Conservation (phyloP, 2,113 vertebrate genomes). For the Cinclus cinclus region DNA sequence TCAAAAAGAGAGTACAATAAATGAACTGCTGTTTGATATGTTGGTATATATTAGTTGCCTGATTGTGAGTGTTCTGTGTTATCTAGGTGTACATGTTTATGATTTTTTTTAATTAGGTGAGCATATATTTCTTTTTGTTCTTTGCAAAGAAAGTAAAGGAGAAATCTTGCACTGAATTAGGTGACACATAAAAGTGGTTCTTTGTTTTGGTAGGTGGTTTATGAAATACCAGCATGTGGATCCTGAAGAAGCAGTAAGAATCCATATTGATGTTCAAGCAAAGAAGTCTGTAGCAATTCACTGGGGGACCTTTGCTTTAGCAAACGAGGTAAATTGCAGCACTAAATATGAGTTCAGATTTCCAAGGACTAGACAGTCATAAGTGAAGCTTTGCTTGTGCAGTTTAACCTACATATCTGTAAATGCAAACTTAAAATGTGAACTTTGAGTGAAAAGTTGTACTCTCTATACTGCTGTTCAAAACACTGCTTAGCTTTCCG, state of each 20-base stretch:
- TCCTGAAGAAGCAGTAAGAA: constrained; percentile 91
- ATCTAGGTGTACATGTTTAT: neutral
- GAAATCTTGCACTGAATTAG: neutral
- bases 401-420: neutral
- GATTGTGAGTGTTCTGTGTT: neutral
- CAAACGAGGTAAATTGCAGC: constrained; percentile 84
- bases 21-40: neutral
- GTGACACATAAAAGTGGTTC: neutral
- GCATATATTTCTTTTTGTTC: neutral
- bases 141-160: neutral
- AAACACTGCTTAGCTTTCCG: neutral
- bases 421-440: neutral
- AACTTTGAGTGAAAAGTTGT: neutral
- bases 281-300: constrained; percentile 92
- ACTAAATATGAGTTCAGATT: neutral
- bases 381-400: neutral
- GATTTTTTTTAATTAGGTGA: neutral
- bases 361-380: neutral
- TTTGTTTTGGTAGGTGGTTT: constrained; percentile 83
- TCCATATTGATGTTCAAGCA: constrained; percentile 90
- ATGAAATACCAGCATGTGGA: constrained; percentile 93
- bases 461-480: neutral
- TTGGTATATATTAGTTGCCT: neutral
- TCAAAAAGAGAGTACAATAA: neutral
- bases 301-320: constrained; percentile 95